Base-by-base conservation (phyloP, 2,888 invertebrate genomes). In the Argyra leucocephala region DNA sequence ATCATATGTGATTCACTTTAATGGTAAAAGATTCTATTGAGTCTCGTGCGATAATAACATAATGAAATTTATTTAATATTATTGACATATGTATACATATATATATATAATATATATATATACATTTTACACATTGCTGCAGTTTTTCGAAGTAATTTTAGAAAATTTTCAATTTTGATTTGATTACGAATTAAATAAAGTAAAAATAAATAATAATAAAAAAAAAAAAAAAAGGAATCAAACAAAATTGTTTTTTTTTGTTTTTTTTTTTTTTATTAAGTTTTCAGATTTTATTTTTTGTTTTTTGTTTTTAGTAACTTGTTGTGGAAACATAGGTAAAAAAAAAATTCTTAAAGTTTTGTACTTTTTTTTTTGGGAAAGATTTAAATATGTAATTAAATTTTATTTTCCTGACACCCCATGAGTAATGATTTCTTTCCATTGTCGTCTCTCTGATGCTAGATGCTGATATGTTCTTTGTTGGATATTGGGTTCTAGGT, bases 31-130 rank as follows among this genome's bases (percentile, higher is more conserved):
- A 24, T 12, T 1, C 1, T 23, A 59, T 59, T 18, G 23, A 23
- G 59, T 59, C 22, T 31, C 48, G 66, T 66, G 62, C 62, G 37
- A 62, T 64, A 66, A 66, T 62, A 60, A 60, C 60, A 64, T 66
- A 64, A 66, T 63, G 22, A 61, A 66, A 64, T 66, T 63, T 64
- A 37, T 15, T 57, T 36, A 31, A 66, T n/a, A n/a, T n/a, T n/a
- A n/a, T n/a, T n/a, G n/a, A n/a, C n/a, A n/a, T n/a, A n/a, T n/a
- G n/a, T n/a, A n/a, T n/a, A n/a, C n/a, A n/a, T n/a, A n/a, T n/a
- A n/a, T n/a, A n/a, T n/a, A n/a, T n/a, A n/a, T n/a, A n/a, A n/a
- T 59, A 22, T n/a, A 59, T n/a, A n/a, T n/a, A n/a, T n/a, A n/a
- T n/a, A n/a, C n/a, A n/a, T 23, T 59, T 58, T 15, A 48, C 12